phyloP scores from a whole-genome alignment of 2,888 invertebrate species.

The Erynnis tages region DNA sequence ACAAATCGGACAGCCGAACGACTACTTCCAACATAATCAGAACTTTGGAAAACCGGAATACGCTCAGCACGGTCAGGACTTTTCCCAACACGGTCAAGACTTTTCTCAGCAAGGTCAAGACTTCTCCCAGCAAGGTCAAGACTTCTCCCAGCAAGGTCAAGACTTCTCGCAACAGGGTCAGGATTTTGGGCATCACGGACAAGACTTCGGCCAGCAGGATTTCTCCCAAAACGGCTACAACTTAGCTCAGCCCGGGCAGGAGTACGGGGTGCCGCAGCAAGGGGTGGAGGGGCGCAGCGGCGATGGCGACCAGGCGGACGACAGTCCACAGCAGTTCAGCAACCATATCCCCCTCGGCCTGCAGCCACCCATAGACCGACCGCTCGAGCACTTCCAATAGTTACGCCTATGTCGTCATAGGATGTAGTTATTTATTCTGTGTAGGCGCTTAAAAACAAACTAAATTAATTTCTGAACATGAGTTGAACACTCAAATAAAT shows the following conservation, averaged over 20 bases:
- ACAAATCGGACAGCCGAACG: constrained; percentile 32
- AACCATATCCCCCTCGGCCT: constrained; percentile 72
- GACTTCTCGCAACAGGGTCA: constrained; percentile 34
- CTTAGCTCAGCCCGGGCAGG: constrained; percentile 38
- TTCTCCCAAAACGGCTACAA: constrained; percentile 40
- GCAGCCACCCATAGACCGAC: constrained; percentile 70
- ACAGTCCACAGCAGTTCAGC: constrained; percentile 54
- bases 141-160: constrained; percentile 41
- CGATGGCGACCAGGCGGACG: constrained; percentile 51
- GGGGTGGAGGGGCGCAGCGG: constrained; percentile 63
- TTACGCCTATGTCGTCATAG: constrained; percentile 32
- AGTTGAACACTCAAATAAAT: too few relatives aligned
- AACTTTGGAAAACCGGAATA: constrained; percentile 30
- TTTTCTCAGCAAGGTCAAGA: constrained; percentile 34
- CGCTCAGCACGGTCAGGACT: constrained; percentile 37
- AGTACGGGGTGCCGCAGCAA: constrained; percentile 62
- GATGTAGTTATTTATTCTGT: constrained; percentile 18
- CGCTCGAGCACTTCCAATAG: constrained; percentile 71
- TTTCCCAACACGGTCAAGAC: constrained; percentile 35
- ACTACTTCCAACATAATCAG: constrained; percentile 38
- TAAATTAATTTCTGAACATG: too few relatives aligned
- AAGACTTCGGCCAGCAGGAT: constrained; percentile 41
- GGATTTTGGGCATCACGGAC: constrained; percentile 36
- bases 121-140: constrained; percentile 39
- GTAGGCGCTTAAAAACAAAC: background rate